Percentiles rank a stretch among this genome's conserved stretches.
Conservation (phyloP, 2,113 vertebrate genomes). For the Lagenorhynchus albirostris region DNA sequence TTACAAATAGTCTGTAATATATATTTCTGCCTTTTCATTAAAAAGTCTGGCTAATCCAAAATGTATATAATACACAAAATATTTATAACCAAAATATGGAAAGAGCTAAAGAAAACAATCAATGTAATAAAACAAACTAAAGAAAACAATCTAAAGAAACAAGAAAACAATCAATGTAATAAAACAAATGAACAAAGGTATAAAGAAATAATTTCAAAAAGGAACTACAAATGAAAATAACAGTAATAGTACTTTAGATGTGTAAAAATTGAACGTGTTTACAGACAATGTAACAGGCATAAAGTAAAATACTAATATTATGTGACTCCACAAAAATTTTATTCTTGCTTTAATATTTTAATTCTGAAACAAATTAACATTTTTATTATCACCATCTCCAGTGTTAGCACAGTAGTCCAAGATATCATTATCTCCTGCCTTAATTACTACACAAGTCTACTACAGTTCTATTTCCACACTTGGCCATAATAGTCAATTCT, state of each 20-base stretch:
- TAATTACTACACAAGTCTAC: not conserved
- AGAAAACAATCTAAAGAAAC: not conserved
- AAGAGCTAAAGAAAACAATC: not conserved
- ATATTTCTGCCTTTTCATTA: not conserved
- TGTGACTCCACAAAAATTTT: not conserved
- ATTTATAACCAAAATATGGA: not conserved
- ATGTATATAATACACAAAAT: not conserved
- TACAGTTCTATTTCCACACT: not conserved
- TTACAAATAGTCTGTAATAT: not conserved
- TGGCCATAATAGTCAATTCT: not conserved
- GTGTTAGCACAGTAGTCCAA: not conserved
- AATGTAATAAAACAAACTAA: not conserved
- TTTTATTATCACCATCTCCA: not conserved
- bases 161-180: not conserved
- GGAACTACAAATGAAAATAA: not conserved
- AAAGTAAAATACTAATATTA: not conserved
- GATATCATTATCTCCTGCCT: not conserved
- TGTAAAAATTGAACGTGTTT: not conserved
- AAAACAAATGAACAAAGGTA: not conserved
- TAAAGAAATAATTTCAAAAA: constrained; percentile 20
- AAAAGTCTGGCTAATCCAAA: not conserved
- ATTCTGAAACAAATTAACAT: not conserved
- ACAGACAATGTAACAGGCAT: not conserved
- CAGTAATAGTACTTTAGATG: not conserved
- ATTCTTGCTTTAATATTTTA: not conserved